Evolutionary conservation across 2,113 vertebrate species (phyloP).

Genomic region (Smithornis capensis): DNA sequence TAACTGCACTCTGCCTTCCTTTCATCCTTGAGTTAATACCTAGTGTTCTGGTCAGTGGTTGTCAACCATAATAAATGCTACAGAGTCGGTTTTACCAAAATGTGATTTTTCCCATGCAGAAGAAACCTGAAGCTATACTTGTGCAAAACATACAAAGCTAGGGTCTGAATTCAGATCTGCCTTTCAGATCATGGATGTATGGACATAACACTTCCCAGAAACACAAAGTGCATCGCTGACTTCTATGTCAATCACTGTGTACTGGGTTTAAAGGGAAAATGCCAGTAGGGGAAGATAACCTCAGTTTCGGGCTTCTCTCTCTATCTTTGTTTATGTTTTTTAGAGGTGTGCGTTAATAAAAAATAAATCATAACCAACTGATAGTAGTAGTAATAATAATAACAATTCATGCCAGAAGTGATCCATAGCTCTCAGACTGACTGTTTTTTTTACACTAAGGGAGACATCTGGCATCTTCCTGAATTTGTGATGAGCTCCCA

Average conservation of each 20-base stretch:
- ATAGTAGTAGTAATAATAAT: too few relatives aligned
- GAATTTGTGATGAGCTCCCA: slow-evolving; percentile 9
- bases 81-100: neutral
- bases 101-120: neutral
- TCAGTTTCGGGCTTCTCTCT: slow-evolving; percentile 25
- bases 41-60: neutral
- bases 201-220: neutral
- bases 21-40: neutral
- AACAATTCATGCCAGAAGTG: slow-evolving; percentile 6
- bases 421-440: slow-evolving; percentile 21
- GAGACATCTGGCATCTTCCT: slow-evolving; percentile 39
- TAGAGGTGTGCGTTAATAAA: slow-evolving; percentile 3
- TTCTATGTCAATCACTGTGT: slow-evolving; percentile 45
- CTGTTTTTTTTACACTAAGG: neutral
- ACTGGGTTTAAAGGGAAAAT: neutral
- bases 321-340: slow-evolving; percentile 12
- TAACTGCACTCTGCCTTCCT: neutral
- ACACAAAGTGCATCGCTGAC: neutral
- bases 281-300: neutral
- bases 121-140: neutral
- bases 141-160: neutral
- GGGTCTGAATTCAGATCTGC: neutral
- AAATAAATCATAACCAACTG: neutral
- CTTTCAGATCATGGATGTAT: neutral
- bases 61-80: neutral